These are phyloP conservation scores for Saxicola maurus DNA, from an alignment of 2,797 vertebrate species.

Conservation along the genomic window DNA sequence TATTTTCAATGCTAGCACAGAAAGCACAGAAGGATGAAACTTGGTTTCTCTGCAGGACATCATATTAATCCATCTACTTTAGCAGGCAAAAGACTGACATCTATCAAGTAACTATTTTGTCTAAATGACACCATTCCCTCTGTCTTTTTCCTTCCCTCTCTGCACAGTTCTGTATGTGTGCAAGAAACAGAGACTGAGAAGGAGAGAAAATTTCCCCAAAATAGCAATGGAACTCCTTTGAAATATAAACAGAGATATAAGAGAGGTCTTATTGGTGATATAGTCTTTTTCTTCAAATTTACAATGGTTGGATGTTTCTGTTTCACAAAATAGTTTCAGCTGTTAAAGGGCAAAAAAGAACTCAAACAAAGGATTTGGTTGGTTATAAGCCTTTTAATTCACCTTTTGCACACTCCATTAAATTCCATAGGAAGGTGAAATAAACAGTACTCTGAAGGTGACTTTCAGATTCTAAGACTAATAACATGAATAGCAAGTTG, in stretches of 20 bases:
- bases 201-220: not conserved
- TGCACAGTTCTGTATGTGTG: not conserved
- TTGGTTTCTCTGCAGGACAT: not conserved
- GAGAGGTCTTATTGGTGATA: not conserved
- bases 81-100: not conserved
- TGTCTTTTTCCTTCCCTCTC: not conserved
- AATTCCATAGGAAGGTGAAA: not conserved
- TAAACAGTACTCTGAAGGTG: constrained; percentile 40
- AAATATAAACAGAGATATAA: not conserved
- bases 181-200: not conserved
- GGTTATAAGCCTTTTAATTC: constrained; percentile 8
- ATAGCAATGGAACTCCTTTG: not conserved
- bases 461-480: constrained; percentile 51
- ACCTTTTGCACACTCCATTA: constrained; percentile 10
- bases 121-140: not conserved
- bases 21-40: not conserved
- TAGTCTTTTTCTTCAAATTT: not conserved
- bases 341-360: not conserved
- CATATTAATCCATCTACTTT: not conserved
- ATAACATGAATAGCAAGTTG: constrained; percentile 32
- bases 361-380: not conserved
- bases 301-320: not conserved
- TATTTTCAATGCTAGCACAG: not conserved
- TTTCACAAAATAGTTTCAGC: not conserved
- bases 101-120: not conserved